Evolutionary conservation across 2,113 vertebrate species (phyloP).

Genomic region (Boulengeromyrus knoepffleri): DNA sequence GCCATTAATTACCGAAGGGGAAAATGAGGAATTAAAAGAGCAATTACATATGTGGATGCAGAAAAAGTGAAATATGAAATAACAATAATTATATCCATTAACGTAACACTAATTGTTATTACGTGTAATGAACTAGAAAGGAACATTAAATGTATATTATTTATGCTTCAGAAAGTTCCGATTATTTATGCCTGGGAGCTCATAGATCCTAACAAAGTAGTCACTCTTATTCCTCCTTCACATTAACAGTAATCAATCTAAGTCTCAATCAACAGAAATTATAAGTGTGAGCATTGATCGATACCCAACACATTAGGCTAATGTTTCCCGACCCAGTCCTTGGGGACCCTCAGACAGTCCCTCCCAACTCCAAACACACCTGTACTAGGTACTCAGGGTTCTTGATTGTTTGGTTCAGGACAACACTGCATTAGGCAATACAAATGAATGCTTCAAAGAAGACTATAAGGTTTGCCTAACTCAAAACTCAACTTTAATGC

Average conservation of each 20-base stretch:
- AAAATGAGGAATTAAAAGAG: not conserved
- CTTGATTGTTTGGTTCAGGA: not conserved
- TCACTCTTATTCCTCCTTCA: not conserved
- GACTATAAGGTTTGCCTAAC: not conserved
- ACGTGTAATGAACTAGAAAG: not conserved
- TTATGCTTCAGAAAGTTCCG: not conserved
- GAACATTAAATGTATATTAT: not conserved
- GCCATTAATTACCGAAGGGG: not conserved
- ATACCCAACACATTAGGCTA: not conserved
- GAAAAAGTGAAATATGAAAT: not conserved
- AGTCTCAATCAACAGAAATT: not conserved
- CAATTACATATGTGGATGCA: not conserved
- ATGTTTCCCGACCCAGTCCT: not conserved
- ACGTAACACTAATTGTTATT: not conserved
- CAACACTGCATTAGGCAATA: not conserved
- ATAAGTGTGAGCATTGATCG: not conserved
- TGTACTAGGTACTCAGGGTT: not conserved
- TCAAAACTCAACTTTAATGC: not conserved
- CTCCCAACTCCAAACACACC: not conserved
- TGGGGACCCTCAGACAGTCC: not conserved
- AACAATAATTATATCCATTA: not conserved
- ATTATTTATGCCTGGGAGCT: not conserved
- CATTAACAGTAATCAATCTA: not conserved
- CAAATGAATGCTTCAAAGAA: not conserved
- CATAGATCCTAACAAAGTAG: not conserved